These are phyloP conservation scores for Spinus olivaceus DNA, from an alignment of 2,797 vertebrate species.

Conservation along the genomic window DNA sequence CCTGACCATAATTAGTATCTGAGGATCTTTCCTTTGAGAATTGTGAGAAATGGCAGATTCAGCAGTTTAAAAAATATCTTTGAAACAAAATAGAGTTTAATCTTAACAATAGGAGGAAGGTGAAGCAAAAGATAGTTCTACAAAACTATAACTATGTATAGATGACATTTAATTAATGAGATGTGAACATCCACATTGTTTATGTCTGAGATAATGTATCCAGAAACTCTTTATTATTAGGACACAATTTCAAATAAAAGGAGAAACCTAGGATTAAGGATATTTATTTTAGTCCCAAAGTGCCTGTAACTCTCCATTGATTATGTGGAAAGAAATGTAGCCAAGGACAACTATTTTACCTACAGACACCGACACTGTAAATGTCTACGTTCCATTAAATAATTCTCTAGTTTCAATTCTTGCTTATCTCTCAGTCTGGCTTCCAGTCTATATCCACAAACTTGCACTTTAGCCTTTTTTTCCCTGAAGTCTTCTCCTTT, in stretches of 20 bases:
- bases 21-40: neutral
- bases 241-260: neutral
- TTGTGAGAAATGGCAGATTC: neutral
- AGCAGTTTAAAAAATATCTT: neutral
- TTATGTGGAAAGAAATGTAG: neutral
- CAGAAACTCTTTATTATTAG: neutral
- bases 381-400: neutral
- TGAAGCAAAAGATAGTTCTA: neutral
- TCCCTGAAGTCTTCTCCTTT: neutral
- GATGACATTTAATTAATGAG: neutral
- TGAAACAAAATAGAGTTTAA: neutral
- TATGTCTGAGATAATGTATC: neutral
- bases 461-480: neutral
- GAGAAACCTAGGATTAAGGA: neutral
- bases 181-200: neutral
- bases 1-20: slow-evolving; percentile 2
- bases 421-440: neutral
- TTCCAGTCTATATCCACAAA: neutral
- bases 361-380: neutral
- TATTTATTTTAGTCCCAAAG: neutral
- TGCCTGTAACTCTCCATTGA: neutral
- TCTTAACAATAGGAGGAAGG: neutral
- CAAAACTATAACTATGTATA: neutral
- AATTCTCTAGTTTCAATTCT: neutral
- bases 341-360: neutral